Percentiles rank a stretch among this genome's conserved stretches.
phyloP scores from a whole-genome alignment of 1,140 invertebrate species.

The Melipona quadrifasciata region DNA sequence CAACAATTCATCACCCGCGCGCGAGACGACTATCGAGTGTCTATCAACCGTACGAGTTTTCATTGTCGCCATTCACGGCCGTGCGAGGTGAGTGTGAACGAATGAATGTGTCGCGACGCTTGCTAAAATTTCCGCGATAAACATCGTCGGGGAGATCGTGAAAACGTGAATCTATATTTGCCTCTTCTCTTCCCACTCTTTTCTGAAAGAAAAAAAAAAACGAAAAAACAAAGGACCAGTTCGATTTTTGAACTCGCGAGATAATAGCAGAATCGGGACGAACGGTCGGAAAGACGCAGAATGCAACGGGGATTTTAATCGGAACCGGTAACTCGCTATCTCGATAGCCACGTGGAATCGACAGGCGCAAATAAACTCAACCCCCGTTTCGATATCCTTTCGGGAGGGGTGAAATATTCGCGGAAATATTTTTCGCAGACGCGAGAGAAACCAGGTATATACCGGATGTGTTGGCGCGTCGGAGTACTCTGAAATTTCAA shows the following conservation, averaged over 20 bases:
- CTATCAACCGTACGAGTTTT: slow-evolving; percentile 30
- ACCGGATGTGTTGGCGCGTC: too few species aligned
- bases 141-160: not conserved
- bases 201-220: not conserved
- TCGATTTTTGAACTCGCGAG: not conserved
- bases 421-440: not conserved
- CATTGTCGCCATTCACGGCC: slow-evolving; percentile 2
- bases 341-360: slow-evolving; percentile 15
- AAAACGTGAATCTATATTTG: not conserved
- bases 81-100: not conserved
- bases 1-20: not conserved
- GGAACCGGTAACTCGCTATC: not conserved
- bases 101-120: not conserved
- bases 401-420: not conserved
- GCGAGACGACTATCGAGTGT: not conserved
- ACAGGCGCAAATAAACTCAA: not conserved
- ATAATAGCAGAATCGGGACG: not conserved
- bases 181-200: not conserved
- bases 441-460: not conserved
- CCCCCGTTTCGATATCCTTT: not conserved
- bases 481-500: not conserved
- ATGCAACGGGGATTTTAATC: not conserved
- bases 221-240: not conserved
- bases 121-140: not conserved
- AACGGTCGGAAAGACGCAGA: too few species aligned